These are phyloP conservation scores for Gopherus flavomarginatus DNA, from an alignment of 2,113 vertebrate genomes.

Conservation along the genomic window DNA sequence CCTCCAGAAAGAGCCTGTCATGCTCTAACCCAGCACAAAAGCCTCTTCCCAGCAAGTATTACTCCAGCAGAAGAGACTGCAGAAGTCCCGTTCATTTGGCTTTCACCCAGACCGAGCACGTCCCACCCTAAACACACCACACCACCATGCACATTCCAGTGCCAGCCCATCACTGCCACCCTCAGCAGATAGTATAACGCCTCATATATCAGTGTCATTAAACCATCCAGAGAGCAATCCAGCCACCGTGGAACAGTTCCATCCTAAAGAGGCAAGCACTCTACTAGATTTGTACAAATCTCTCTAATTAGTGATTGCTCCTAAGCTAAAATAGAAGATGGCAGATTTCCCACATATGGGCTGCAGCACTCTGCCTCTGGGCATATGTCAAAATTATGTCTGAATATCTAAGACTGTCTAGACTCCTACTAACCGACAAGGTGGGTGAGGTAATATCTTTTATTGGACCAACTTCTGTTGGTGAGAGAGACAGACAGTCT, in stretches of 20 bases:
- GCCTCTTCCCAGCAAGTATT: background rate
- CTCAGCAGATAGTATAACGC: no score
- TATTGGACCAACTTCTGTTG: background rate
- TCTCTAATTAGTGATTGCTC: background rate
- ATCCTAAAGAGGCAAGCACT: background rate
- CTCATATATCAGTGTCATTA: background rate
- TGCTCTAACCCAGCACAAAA: background rate
- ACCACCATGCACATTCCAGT: background rate
- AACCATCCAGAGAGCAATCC: background rate
- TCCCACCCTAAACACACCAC: background rate
- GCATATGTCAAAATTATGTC: background rate
- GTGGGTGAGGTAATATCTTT: background rate
- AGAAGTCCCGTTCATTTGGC: background rate
- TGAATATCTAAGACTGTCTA: background rate
- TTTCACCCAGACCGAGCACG: background rate
- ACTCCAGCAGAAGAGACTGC: background rate
- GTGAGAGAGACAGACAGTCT: background rate
- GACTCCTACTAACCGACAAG: background rate
- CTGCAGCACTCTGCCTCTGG: background rate
- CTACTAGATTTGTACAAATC: background rate
- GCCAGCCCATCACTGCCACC: background rate
- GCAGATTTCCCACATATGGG: background rate
- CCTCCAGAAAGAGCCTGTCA: background rate
- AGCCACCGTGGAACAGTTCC: background rate
- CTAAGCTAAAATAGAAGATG: background rate